These are phyloP conservation scores for Tapera naevia DNA, from an alignment of 2,797 vertebrate genomes.

Conservation along the genomic window DNA sequence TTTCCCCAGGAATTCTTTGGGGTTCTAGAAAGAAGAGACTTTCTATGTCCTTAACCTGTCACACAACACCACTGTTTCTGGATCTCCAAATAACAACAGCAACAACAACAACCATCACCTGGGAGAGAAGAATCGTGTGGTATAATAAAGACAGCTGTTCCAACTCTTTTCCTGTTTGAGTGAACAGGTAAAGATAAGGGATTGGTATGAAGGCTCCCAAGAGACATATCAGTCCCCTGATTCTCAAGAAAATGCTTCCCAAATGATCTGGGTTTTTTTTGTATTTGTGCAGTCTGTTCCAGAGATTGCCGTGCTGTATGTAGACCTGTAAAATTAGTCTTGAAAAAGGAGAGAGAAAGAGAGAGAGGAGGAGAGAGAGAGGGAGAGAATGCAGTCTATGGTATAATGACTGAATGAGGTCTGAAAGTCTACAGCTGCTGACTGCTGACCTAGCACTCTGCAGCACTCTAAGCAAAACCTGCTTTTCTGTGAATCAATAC, in stretches of 20 bases:
- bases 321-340: neutral
- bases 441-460: neutral
- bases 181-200: neutral
- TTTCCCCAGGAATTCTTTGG: neutral
- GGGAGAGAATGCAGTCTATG: too few species aligned
- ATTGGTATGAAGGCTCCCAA: neutral
- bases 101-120: neutral
- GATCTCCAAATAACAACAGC: neutral
- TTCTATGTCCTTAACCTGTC: neutral
- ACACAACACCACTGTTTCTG: neutral
- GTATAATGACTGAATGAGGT: neutral
- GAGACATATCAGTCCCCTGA: too few species aligned
- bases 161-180: neutral
- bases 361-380: too few species aligned
- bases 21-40: neutral
- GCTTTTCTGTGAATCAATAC: neutral
- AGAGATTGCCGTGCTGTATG: neutral
- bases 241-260: neutral
- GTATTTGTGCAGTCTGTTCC: neutral
- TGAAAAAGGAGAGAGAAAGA: too few species aligned
- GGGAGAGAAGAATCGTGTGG: neutral
- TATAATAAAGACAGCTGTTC: neutral
- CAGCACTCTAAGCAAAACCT: neutral
- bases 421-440: neutral
- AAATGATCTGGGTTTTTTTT: neutral